Evolutionary conservation across 2,113 vertebrate species (phyloP), one percentile per base, ranked within the genome.

Genomic region (Syngnathus scovelli): DNA sequence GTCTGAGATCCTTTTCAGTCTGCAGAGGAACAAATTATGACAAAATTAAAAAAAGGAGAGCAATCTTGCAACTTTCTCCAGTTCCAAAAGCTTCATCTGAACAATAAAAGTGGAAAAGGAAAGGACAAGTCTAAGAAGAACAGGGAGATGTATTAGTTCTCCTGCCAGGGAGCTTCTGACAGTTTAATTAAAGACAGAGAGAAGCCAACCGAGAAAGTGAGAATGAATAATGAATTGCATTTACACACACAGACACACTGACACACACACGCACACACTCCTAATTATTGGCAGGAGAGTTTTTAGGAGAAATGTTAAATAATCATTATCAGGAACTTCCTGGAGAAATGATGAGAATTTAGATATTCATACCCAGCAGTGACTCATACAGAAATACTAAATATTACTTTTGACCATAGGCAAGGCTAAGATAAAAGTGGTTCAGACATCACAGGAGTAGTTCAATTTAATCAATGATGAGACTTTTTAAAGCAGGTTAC

Each of bases 1-100:
- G 58, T 69, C 72, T 68, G 75, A 66, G 79, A 74, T 82, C 73
- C 66, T 70, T 73, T 70, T 78, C 75, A 66, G 78, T 85, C 82
- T 86, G 75, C 65, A 52, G 52, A 72, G 65, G 70, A 23, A 71
- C 66, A n/a, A 69, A 54, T 60, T 6, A 19, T 23, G 46, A 10
- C 48, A 46, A 21, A 65, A 43, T 69, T 19, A 46, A 5, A 8
- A 61, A 43, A 61, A 15, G 19, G 21, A 67, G 16, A 6, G 39
- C 23, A 75, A 11, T 8, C 69, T 61, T 69, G 4, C 43, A 55
- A 69, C 43, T 58, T 13, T 2, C 51, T 9, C 56, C 6, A 21
- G 21, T 37, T 49, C 54, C 63, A 7, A 72, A 12, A 64, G 55
- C 27, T 63, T 65, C 21, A 54, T 41, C 61, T 64, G n/a, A 19